A percentile compares a stretch with the other conserved stretches of the same genome.
Evolutionary conservation across 1,140 invertebrate species (phyloP).

Genomic region (Aphelinus certus): DNA sequence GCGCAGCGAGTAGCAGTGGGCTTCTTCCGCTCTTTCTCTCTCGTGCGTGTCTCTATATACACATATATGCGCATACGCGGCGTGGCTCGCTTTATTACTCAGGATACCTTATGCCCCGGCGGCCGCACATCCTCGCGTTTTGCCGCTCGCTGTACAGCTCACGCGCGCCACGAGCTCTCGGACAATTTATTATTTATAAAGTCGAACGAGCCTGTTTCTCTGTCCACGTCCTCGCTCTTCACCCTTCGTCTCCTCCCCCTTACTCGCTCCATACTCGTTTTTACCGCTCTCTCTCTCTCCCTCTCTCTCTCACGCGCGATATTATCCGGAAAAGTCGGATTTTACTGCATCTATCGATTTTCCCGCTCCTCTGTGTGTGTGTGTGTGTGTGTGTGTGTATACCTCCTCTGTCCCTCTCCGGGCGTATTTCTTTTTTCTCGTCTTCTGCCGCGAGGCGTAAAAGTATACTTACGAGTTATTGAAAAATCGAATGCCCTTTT

Average conservation of each 20-base stretch:
- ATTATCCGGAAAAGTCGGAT: constrained; percentile 34
- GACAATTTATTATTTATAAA: constrained; percentile 64
- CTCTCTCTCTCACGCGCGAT: constrained; percentile 30
- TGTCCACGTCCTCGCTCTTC: constrained; percentile 23
- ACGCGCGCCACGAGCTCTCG: constrained; percentile 40
- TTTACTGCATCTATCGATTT: constrained; percentile 31
- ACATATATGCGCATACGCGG: no score
- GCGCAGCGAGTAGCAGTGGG: constrained; percentile 34
- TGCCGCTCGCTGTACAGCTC: constrained; percentile 21
- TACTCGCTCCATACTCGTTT: constrained; percentile 18
- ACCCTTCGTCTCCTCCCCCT: no score
- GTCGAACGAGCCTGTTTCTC: constrained; percentile 50
- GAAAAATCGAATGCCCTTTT: constrained; percentile 26
- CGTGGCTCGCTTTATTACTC: constrained; percentile 54
- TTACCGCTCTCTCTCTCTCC: constrained; percentile 7
- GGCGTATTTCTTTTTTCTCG: background rate
- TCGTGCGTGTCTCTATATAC: no score
- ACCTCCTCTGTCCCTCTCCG: background rate
- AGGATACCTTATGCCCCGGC: background rate
- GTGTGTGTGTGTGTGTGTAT: no score
- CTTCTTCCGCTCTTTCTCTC: no score
- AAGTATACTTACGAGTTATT: constrained; percentile 24
- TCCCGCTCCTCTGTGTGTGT: background rate
- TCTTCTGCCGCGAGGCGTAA: constrained; percentile 10
- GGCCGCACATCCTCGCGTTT: constrained; percentile 46